Base-by-base conservation (phyloP, 2,888 invertebrate genomes). In the Campaea margaritaria region DNA sequence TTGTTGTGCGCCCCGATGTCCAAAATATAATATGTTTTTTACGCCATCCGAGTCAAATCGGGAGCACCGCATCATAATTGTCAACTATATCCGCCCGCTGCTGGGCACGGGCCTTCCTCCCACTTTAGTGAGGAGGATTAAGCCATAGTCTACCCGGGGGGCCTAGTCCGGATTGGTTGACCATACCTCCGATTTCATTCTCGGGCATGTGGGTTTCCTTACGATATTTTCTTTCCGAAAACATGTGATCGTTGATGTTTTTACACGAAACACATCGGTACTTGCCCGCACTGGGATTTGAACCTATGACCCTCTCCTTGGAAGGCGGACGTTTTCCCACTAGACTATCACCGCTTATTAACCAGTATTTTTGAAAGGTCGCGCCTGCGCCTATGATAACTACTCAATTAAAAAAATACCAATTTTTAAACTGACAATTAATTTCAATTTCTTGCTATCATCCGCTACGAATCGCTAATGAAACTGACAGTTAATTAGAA, bases 21-120 rank as follows among this genome's bases (percentile, higher is more conserved):
- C 81, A 79, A 85, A 86, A 85, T 86, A 85, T 87, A 81, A 81
- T 81, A 78, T 78, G n/a, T 79, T 82, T 82, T 83, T 85, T 85
- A 82, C 75, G 77, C 21, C 4, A 48, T 27, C 27, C 11, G 36
- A 72, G 62, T 62, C 74, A 11, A 75, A 76, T 75, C 75, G 75
- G 67, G 75, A 14, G 47, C 1, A 14, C 73, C 71, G 67, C 36
- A 77, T 75, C 73, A 81, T n/a, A n/a, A n/a, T n/a, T n/a, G n/a
- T n/a, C n/a, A n/a, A n/a, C n/a, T n/a, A n/a, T n/a, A n/a, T n/a
- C n/a, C n/a, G n/a, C n/a, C n/a, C n/a, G n/a, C n/a, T n/a, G n/a
- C n/a, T n/a, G n/a, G n/a, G n/a, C n/a, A n/a, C n/a, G n/a, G n/a
- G n/a, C n/a, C n/a, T n/a, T n/a, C n/a, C n/a, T n/a, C n/a, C n/a